phyloP scores from a whole-genome alignment of 1,140 invertebrate species.

The Bombus confusus region DNA sequence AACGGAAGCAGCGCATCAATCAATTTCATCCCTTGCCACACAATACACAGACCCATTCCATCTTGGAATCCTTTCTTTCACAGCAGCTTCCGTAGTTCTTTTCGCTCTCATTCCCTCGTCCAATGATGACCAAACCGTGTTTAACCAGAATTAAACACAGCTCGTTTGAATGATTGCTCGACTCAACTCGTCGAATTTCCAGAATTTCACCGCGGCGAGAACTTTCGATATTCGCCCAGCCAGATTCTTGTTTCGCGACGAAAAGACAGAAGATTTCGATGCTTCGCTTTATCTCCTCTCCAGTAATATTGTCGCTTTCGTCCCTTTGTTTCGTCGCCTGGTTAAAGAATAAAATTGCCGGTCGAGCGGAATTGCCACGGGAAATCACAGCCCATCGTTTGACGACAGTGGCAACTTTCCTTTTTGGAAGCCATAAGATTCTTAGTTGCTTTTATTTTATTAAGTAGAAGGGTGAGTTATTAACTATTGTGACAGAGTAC shows the following conservation, averaged over 20 bases:
- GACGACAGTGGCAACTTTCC: not conserved
- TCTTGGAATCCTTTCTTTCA: not conserved
- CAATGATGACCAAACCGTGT: not conserved
- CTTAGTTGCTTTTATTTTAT: no score
- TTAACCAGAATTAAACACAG: conserved; percentile 36
- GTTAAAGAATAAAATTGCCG: not conserved
- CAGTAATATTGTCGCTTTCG: not conserved
- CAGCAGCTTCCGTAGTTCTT: not conserved
- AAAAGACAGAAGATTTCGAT: not conserved
- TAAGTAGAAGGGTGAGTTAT: no score
- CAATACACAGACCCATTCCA: not conserved
- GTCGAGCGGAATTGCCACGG: not conserved
- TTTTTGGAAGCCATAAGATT: not conserved
- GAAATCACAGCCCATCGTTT: not conserved
- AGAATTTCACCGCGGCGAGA: not conserved
- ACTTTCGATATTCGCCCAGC: conserved; percentile 23
- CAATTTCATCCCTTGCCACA: conserved; percentile 11
- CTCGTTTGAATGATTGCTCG: conserved; percentile 5
- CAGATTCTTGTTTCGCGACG: not conserved
- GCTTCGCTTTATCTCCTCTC: not conserved
- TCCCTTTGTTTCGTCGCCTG: conserved; percentile 9
- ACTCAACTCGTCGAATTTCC: not conserved
- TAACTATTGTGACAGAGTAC: no score
- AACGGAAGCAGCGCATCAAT: conserved; percentile 19
- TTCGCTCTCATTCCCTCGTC: not conserved